Evolutionary conservation across 2,113 vertebrate genomes (phyloP), one percentile per base, ranked within the genome.

Genomic region (Podiceps cristatus): DNA sequence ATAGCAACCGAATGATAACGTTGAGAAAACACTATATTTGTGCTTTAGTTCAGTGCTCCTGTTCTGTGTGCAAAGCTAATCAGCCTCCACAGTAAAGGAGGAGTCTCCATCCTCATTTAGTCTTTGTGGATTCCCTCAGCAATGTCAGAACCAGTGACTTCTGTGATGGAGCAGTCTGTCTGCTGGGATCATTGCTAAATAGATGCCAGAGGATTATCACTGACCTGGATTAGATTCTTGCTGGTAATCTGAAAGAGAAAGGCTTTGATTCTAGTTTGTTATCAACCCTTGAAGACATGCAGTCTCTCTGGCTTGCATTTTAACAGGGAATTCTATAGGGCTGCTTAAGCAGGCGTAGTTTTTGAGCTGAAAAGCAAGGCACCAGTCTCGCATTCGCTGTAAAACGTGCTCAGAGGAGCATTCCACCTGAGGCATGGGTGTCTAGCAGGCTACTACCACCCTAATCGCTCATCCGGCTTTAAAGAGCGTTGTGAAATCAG

Each of bases 191-290:
- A 69, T 44, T 1, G 2, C 77, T 93, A 82, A 91, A 85, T 53
- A 93, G 81, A 86, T 88, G 80, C 69, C 7, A 4, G 50, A 86
- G 90, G 86, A 96, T 97, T 95, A 94, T 93, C 94, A 52, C 67
- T 88, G 93, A 94, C 87, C 89, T 90, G 94, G 87, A 95, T 96
- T 91, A 91, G 95, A 95, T 87, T 87, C 62, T 95, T 86, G 73
- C 72, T 53, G 68, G 90, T 93, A 95, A 95, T 92, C 95, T 76
- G 81, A 82, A 90, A 81, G 83, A 84, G 76, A 91, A 95, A 88
- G 89, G 74, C 94, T 97, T 95, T 95, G 93, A 94, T 90, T 95
- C 71, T 47, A 72, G 75, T 66, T 74, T 60, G 89, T 95, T 96
- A 97, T 97, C 97, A 95, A 63, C 37, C 27, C 45, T 62, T 17